Evolutionary conservation across 2,888 invertebrate species (phyloP), one percentile per base, ranked within the genome.

Genomic region (Tridacna gigas): DNA sequence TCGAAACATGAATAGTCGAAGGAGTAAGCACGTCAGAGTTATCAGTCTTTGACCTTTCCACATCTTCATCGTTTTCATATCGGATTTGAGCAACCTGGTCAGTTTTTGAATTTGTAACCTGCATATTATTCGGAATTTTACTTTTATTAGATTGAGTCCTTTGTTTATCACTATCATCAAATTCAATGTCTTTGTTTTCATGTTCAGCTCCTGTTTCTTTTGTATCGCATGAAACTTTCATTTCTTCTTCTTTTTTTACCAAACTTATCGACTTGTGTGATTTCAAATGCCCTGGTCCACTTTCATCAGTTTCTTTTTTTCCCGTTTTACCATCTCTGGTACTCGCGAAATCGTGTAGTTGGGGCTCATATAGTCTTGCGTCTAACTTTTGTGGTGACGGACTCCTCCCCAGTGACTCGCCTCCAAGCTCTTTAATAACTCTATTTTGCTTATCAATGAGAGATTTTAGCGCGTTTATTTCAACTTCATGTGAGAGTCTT

Each of bases 401-500:
- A 60, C 66, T 61, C 13, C 63, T 56, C 5, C 61, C 37, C 15
- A 63, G 47, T 63, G 61, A 56, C 60, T 47, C 65, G n/a, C 69
- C 65, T 22, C 74, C 65, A 20, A 80, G 37, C 15, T 48, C 37
- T 25, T 74, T 77, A 37, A 84, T 71, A 9, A 71, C 45, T 25
- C 56, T 77, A 67, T 82, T 79, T 47, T 67, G 67, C 47, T 80
- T 69, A 61, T 85, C 85, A 71, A 85, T 48, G n/a, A 80, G 74
- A 7, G 85, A 82, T 60, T 65, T 79, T 0, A 85, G 71, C 15
- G 77, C 74, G 61, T 85, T 85, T 2, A 85, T 80, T 66, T 85
- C 85, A 15, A 85, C 85, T 80, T 82, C 85, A 56, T 85, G 85
- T 18, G 80, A 66, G 11, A 85, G 65, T 56, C 85, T 77, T 66